Percentiles rank a stretch among this genome's conserved stretches.
These are phyloP conservation scores for Eretmocerus hayati DNA, from an alignment of 2,888 invertebrate genomes.

Conservation along the genomic window DNA sequence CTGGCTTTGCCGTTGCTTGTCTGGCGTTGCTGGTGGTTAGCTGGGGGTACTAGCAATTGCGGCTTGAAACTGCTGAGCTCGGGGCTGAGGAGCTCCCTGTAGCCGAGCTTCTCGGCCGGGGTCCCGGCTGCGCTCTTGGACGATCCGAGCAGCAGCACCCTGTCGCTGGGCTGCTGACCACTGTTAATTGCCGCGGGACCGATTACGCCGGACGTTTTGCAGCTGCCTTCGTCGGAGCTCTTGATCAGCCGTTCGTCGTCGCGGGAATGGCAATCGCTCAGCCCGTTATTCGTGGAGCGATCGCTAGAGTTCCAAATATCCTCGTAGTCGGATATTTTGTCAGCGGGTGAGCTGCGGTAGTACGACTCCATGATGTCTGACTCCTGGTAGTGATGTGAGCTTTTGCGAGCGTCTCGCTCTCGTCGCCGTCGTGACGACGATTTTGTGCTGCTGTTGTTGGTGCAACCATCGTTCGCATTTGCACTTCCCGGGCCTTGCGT, in stretches of 20 bases:
- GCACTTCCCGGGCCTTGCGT: slow-evolving; percentile 39
- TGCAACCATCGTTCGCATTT: no score
- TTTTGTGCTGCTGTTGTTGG: slow-evolving; percentile 24
- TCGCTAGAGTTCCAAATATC: slow-evolving; percentile 71
- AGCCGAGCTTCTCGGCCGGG: slow-evolving; percentile 38
- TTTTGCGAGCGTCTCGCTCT: slow-evolving; percentile 44
- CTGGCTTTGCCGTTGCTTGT: no score
- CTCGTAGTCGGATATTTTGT: slow-evolving; percentile 92
- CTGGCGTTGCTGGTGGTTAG: no score
- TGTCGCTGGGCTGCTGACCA: slow-evolving; percentile 27
- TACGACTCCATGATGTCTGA: slow-evolving; percentile 83
- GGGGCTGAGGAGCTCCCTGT: slow-evolving; percentile 41
- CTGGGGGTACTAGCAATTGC: no score
- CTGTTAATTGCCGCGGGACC: slow-evolving; percentile 28
- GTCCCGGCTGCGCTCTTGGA: slow-evolving; percentile 36
- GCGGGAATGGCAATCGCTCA: no score
- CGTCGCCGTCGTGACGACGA: slow-evolving; percentile 36
- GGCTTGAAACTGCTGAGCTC: slow-evolving; percentile 45
- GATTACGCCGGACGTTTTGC: slow-evolving; percentile 25
- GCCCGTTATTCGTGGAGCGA: slow-evolving; percentile 41
- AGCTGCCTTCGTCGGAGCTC: neutral
- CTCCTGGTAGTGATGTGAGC: slow-evolving; percentile 55
- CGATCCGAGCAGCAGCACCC: slow-evolving; percentile 35
- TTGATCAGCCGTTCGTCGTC: slow-evolving; percentile 22
- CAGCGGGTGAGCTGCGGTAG: slow-evolving; percentile 79